A percentile compares a stretch with the other conserved stretches of the same genome.
phyloP scores from a whole-genome alignment of 2,888 invertebrate species.

The Cylloceria caligata region DNA sequence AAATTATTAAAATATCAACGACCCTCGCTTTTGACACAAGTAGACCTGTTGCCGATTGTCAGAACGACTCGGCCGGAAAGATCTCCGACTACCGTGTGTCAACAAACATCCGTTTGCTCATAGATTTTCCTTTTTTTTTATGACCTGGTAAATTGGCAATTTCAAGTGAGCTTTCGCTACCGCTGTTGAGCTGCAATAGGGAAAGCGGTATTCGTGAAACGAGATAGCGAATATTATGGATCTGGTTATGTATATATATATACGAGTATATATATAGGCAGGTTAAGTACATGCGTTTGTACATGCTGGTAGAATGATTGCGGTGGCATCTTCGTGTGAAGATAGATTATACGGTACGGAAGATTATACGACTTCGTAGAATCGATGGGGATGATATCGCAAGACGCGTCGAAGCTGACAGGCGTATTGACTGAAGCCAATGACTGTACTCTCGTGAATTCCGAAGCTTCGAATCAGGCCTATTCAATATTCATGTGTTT shows the following conservation, averaged over 20 bases:
- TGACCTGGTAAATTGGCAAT: slow-evolving; percentile 16
- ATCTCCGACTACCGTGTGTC: too few species aligned
- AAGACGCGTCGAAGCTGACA: slow-evolving; percentile 1
- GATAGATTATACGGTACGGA: background rate
- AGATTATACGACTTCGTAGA: slow-evolving; percentile 11
- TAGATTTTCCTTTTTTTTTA: background rate
- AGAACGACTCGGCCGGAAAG: too few species aligned
- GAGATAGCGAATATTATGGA: slow-evolving; percentile 1
- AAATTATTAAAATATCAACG: too few species aligned
- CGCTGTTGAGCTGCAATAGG: background rate
- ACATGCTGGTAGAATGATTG: slow-evolving; percentile 6
- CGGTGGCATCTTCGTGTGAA: slow-evolving; percentile 10
- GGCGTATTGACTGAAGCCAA: slow-evolving; percentile 3
- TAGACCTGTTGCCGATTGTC: too few species aligned
- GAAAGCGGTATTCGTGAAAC: background rate
- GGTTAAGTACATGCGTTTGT: too few species aligned
- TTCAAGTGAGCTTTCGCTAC: background rate
- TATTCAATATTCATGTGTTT: slow-evolving; percentile 31
- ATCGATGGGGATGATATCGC: slow-evolving; percentile 9
- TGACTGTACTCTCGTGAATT: slow-evolving; percentile 10
- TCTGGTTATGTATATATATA: background rate
- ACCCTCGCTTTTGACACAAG: too few species aligned
- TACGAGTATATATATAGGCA: background rate
- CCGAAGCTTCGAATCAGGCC: background rate
- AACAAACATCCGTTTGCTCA: background rate